phyloP scores from a whole-genome alignment of 2,113 vertebrate species.

The Stercorarius parasiticus region DNA sequence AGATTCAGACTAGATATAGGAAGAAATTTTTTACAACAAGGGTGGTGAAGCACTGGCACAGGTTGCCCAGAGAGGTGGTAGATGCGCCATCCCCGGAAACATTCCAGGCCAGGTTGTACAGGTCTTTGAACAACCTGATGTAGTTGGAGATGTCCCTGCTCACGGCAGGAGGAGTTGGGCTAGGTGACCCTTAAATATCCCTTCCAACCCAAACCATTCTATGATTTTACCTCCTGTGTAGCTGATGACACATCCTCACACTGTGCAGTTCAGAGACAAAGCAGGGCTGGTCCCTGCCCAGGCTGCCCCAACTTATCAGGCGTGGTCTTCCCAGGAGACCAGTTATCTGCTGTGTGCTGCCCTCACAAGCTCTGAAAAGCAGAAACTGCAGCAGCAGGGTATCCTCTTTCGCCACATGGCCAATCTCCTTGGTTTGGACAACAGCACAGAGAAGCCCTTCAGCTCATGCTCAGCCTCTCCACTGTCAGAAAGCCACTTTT shows the following conservation, averaged over 20 bases:
- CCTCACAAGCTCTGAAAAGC: neutral
- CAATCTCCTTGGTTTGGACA: neutral
- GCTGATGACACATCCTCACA: neutral
- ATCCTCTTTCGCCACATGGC: rapidly evolving
- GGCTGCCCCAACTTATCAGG: neutral
- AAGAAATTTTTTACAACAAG: rapidly evolving
- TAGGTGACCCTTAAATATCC: neutral
- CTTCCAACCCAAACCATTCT: neutral
- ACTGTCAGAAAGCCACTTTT: neutral
- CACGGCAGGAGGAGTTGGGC: too few relatives aligned
- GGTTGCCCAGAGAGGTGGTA: neutral
- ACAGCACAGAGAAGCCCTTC: neutral
- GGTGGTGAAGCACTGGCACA: neutral
- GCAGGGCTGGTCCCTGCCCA: neutral
- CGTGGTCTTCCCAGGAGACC: neutral
- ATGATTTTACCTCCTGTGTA: neutral
- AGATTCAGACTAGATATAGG: neutral
- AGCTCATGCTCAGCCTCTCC: neutral
- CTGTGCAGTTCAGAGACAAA: neutral
- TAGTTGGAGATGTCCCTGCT: neutral
- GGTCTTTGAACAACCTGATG: neutral
- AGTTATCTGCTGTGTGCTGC: neutral
- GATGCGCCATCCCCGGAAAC: neutral
- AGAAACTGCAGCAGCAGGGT: neutral
- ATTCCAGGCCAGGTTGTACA: neutral